Evolutionary conservation across 2,113 vertebrate genomes (phyloP), one percentile per base, ranked within the genome.

Genomic region (Eurystomus gularis): DNA sequence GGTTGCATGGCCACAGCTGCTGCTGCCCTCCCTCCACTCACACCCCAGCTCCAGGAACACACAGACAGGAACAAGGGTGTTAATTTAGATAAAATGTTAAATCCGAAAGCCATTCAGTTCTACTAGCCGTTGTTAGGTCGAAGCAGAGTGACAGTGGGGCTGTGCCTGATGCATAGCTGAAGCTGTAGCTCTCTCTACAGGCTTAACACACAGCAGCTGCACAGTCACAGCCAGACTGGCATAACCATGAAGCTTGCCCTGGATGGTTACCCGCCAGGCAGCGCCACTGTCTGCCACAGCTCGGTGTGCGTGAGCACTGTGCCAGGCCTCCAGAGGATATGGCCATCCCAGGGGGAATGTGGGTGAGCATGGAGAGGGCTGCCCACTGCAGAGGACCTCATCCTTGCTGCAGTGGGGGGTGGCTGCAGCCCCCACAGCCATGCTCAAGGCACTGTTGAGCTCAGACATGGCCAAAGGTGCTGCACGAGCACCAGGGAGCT

Each of bases 111-210:
- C 17, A 1, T n/a, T 51, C 33, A 15, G 52, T 52, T 55, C 54
- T 80, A 26, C 25, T 4, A 3, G 46, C 5, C 28, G 28, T 17
- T 61, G 65, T 62, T 62, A 48, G 88, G 90, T 48, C 14, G 60
- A 86, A 94, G 85, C 49, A 73, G 79, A 75, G 64, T 5, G 51
- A 46, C 39, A 7, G 61, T 1, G 20, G 18, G 46, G 39, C n/a
- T 66, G 77, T 40, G 52, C 72, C 57, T 66, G 73, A n/a, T 4
- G 13, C 94, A 75, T 58, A 94, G 83, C 86, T 58, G 58, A 97
- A 82, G 86, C 90, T 86, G 96, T 69, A 94, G 97, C 95, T 97
- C 97, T 97, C 93, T 92, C 97, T 85, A 78, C 95, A 93, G 97
- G 97, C 94, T 80, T 85, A 24, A 3, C 7, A 55, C 55, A 85